Evolutionary conservation across 1,140 invertebrate genomes (phyloP), one percentile per base, ranked within the genome.

Genomic region (Charaxes varanes): DNA sequence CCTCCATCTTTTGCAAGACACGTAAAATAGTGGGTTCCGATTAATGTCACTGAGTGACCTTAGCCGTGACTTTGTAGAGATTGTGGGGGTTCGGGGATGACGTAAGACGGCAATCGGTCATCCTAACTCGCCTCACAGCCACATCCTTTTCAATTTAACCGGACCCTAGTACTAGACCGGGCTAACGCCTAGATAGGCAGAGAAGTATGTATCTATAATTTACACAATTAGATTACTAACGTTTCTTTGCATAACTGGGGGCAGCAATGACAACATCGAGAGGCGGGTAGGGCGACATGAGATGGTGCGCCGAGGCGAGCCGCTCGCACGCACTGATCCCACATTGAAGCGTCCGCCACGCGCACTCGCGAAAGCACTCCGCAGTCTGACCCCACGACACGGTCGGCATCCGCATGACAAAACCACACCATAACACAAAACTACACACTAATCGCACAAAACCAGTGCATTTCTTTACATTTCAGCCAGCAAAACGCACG

Each of bases 201-300:
- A n/a, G n/a, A n/a, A n/a, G n/a, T n/a, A n/a, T n/a, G n/a, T n/a
- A n/a, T n/a, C n/a, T n/a, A n/a, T n/a, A n/a, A n/a, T n/a, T n/a
- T n/a, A n/a, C n/a, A n/a, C n/a, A n/a, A n/a, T n/a, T n/a, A n/a
- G n/a, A n/a, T 11, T 71, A 81, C 76, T 50, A 62, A 81, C 77
- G 51, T 57, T 50, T 56, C 47, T 53, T 47, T 3, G 60, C 55
- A 34, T 55, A 66, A 7, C 60, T 52, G 6, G 78, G 78, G 3
- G 72, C 78, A 7, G 65, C 57, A 22, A 73, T 62, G 19, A 82
- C 58, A 32, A 73, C 74, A 24, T 79, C 72, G 14, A 79, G 33
- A 15, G 45, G 46, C 3, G 77, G 77, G 22, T 71, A 77, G 4
- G 72, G 68, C 2, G 65, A 51, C 37, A 74, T 22, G 4, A 73